A percentile compares a stretch with the other conserved stretches of the same genome.
Evolutionary conservation across 2,113 vertebrate genomes (phyloP).

Genomic region (Balaeniceps rex): DNA sequence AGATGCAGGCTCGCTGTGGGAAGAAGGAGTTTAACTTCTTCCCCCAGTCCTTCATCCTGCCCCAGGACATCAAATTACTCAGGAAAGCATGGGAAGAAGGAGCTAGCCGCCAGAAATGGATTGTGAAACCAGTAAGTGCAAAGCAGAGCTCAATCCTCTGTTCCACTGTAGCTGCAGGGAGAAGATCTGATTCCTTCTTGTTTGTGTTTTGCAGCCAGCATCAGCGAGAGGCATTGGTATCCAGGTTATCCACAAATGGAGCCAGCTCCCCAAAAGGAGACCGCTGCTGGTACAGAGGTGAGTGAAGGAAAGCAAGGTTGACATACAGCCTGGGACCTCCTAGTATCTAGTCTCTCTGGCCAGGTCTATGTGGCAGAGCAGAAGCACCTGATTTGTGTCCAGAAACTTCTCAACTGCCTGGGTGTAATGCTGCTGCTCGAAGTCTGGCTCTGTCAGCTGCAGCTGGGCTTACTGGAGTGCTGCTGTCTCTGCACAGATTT

Average conservation of each 20-base stretch:
- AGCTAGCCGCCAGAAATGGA: constrained; percentile 89
- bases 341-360: neutral
- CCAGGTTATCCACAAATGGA: constrained; percentile 98
- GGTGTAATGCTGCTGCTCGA: neutral
- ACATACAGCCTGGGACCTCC: neutral
- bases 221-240: constrained; percentile 96
- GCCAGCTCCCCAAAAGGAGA: constrained; percentile 91
- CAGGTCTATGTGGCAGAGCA: neutral
- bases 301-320: neutral
- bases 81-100: constrained; percentile 91
- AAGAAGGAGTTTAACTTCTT: constrained; percentile 94
- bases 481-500: neutral
- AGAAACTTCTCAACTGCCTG: neutral
- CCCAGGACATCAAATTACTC: constrained; percentile 92
- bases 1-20: constrained; percentile 90
- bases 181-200: neutral
- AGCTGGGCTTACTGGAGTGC: neutral
- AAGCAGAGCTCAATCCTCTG: neutral
- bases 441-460: neutral
- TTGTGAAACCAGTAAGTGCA: constrained; percentile 90
- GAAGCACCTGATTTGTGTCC: neutral
- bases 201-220: constrained; percentile 81
- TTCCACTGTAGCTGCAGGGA: neutral
- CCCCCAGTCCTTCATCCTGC: constrained; percentile 93
- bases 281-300: constrained; percentile 95